These are phyloP conservation scores for Nebria salina DNA, from an alignment of 2,888 invertebrate genomes.

Conservation along the genomic window DNA sequence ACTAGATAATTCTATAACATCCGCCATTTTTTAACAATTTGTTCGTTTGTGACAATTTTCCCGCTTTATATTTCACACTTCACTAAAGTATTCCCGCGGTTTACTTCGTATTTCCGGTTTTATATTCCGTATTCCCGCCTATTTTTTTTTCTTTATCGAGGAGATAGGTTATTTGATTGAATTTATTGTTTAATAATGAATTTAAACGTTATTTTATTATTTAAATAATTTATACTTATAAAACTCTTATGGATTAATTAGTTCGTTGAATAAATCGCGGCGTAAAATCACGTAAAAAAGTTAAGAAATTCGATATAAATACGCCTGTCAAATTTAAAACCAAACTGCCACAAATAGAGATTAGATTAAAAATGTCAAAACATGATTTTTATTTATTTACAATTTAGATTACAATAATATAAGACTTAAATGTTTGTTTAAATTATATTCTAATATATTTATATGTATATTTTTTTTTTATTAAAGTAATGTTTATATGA, in stretches of 20 bases:
- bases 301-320: not conserved
- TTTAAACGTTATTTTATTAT: not conserved
- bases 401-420: not conserved
- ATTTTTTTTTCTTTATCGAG: not conserved
- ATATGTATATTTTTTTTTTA: too few species aligned
- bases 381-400: not conserved
- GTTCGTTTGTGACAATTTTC: not conserved
- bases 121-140: not conserved
- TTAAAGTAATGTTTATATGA: not conserved
- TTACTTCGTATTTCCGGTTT: not conserved
- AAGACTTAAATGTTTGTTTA: too few species aligned
- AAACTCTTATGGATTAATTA: not conserved
- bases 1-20: conserved; percentile 40
- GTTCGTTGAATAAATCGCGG: not conserved
- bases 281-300: not conserved
- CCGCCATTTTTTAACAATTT: conserved; percentile 21
- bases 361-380: not conserved
- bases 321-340: not conserved
- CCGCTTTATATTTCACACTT: not conserved
- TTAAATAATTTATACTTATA: not conserved
- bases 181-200: not conserved
- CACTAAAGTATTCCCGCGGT: not conserved
- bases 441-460: too few species aligned
- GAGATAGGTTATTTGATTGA: too few species aligned
- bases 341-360: not conserved